phyloP scores from a whole-genome alignment of 2,888 invertebrate genomes.

The Ganaspis brasiliensis region DNA sequence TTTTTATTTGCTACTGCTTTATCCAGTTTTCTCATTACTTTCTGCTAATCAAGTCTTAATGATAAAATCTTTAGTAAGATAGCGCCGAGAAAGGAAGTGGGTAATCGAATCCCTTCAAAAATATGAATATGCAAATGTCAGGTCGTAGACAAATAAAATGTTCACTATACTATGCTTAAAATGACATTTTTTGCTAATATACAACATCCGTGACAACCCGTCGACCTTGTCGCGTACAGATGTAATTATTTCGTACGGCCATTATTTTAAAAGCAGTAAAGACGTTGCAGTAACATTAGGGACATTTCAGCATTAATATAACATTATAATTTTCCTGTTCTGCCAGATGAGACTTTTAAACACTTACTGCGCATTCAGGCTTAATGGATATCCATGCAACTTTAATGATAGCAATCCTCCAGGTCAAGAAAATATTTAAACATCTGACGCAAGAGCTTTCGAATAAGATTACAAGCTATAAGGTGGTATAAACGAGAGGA shows the following conservation, averaged over 20 bases:
- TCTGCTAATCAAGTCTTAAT: no score
- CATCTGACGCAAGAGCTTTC: conserved; percentile 2
- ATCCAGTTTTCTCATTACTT: no score
- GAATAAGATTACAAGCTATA: neutral
- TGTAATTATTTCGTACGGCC: neutral
- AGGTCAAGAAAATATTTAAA: neutral
- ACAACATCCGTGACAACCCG: neutral
- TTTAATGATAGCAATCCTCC: conserved; percentile 11
- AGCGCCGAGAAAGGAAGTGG: neutral
- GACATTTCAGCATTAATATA: conserved; percentile 18
- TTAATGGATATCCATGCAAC: conserved; percentile 9
- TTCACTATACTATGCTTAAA: no score
- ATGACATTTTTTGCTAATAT: neutral
- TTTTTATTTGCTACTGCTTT: no score
- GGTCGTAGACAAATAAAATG: neutral
- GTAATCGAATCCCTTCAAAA: neutral
- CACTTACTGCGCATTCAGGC: conserved; percentile 15
- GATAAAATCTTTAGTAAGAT: neutral
- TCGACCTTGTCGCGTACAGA: conserved; percentile 7
- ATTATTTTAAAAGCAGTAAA: conserved; percentile 27
- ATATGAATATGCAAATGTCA: neutral
- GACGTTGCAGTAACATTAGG: conserved; percentile 8
- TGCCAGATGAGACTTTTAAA: conserved; percentile 6
- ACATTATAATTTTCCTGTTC: conserved; percentile 9
- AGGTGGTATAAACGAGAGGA: neutral